phyloP scores from a whole-genome alignment of 2,888 invertebrate genomes.

The Agrochola circellaris region DNA sequence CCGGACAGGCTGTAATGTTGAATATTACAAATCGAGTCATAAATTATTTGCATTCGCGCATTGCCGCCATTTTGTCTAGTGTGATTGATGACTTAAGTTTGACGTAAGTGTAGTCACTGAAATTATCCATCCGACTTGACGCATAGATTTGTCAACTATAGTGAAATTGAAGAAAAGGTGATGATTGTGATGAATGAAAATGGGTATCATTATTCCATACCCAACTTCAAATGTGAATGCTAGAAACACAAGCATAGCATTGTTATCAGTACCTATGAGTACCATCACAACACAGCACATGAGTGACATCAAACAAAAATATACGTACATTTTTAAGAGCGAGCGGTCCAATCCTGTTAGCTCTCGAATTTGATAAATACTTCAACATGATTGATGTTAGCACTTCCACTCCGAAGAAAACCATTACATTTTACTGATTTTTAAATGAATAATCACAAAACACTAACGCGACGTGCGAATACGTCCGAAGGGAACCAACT shows the following conservation, averaged over 20 bases:
- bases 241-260: constrained; percentile 8
- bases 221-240: not conserved
- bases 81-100: constrained; percentile 28
- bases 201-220: not conserved
- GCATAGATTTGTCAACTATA: not conserved
- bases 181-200: too few species aligned
- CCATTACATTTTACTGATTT: constrained; percentile 75
- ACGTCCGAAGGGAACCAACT: constrained; percentile 62
- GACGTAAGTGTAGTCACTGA: constrained; percentile 23
- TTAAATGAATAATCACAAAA: constrained; percentile 50
- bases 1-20: not conserved
- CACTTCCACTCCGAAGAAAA: constrained; percentile 73
- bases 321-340: constrained; percentile 74
- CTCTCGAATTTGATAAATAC: constrained; percentile 74
- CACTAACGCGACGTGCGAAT: constrained; percentile 48
- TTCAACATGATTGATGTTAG: constrained; percentile 79
- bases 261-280: not conserved
- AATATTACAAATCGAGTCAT: constrained; percentile 2
- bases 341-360: constrained; percentile 77
- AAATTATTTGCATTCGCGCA: constrained; percentile 32
- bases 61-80: constrained; percentile 58
- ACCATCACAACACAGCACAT: constrained; percentile 20
- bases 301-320: constrained; percentile 10
- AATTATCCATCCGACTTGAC: constrained; percentile 20
- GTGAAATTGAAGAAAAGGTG: not conserved